Evolutionary conservation across 2,888 invertebrate species (phyloP), one percentile per base, ranked within the genome.

Genomic region (Drosophila fungiperda): DNA sequence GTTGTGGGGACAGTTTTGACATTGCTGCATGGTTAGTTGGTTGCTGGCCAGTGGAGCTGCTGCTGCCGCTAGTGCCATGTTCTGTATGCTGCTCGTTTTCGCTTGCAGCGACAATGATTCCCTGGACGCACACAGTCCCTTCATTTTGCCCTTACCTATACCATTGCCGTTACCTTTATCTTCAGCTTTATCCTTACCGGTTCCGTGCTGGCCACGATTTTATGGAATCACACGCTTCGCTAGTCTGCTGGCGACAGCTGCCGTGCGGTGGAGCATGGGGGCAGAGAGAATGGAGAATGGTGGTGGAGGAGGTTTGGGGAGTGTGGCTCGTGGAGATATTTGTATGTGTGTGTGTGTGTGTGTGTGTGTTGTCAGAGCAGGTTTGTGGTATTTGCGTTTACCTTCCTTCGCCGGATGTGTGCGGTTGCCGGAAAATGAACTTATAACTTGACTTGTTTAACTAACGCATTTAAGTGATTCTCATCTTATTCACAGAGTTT

Each of bases 391-490:
- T 66, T 70, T 83, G 67, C 84, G 78, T 76, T 82, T 78, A 76
- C 84, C 78, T 86, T 76, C 84, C 78, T 83, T 76, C 55, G 72
- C 60, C 86, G 83, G 88, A 88, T 86, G 83, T 86, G 86, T 88
- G 82, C 85, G 86, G 83, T 80, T 86, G 83, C 82, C 88, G 88
- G 85, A 86, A 86, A 88, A 86, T 86, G 83, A 86, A 86, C 85
- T 85, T 86, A 86, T 86, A 88, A 88, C 85, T 86, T 78, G 86
- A 83, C 85, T 86, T 86, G 85, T 86, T 86, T 88, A 86, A 86
- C 88, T 86, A 86, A 88, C 85, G 88, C 86, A 88, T 88, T 86
- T 86, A 86, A 86, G 58, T 80, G 85, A 78, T 86, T 86, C 84
- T 87, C 80, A 74, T 82, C 72, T 68, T 77, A 79, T 77, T 76